A percentile compares a stretch with the other conserved stretches of the same genome.
Evolutionary conservation across 2,797 vertebrate species (phyloP).

Genomic region (Liasis olivaceus): DNA sequence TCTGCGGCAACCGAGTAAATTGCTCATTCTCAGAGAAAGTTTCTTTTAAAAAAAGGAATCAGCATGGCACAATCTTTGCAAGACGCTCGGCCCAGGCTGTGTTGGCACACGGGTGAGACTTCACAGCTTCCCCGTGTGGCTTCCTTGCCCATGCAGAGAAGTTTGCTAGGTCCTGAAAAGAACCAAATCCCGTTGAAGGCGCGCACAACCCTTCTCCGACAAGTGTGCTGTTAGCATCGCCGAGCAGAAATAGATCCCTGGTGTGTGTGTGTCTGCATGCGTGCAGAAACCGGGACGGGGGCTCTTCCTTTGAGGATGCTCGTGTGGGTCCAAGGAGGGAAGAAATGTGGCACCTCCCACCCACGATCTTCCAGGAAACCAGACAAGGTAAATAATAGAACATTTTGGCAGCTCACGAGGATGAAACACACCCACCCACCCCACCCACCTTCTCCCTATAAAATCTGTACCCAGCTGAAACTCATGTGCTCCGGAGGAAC

Average conservation of each 20-base stretch:
- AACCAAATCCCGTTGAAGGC: too few relatives aligned
- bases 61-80: neutral
- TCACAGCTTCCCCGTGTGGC: neutral
- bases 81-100: too few relatives aligned
- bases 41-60: too few relatives aligned
- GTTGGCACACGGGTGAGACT: too few relatives aligned
- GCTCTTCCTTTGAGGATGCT: conserved; percentile 39
- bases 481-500: conserved; percentile 38
- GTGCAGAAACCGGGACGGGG: neutral
- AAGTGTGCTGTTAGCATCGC: neutral
- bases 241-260: neutral
- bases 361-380: conserved; percentile 57
- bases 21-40: neutral
- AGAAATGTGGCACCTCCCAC: conserved; percentile 40
- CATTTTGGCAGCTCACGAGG: neutral
- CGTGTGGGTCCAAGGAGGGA: conserved; percentile 39
- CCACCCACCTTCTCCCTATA: neutral
- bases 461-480: conserved; percentile 25
- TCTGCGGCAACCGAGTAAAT: neutral
- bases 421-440: accelerated
- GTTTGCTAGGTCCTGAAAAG: accelerated
- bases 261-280: neutral
- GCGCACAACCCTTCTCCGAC: neutral
- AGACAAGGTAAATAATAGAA: conserved; percentile 49
- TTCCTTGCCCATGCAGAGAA: neutral